Conservation (phyloP, 2,888 invertebrate genomes). For the Cylloceria caligata region DNA sequence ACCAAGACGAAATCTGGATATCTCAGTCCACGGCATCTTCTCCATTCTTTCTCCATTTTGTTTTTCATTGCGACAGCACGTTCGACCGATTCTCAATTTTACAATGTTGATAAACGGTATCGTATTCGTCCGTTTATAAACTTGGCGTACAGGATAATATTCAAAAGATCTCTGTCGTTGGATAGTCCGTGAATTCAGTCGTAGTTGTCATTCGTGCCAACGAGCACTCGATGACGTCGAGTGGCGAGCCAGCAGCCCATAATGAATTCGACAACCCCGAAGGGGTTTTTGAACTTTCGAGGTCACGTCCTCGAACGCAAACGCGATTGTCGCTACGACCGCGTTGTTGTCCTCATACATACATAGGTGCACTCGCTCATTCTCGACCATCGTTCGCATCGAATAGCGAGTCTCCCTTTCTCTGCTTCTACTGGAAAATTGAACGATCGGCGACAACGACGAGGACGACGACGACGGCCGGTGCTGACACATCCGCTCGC, state of each 20-base stretch:
- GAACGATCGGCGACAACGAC: slow-evolving; percentile 35
- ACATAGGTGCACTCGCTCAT: not conserved
- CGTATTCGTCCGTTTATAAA: too few relatives aligned
- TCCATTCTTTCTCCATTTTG: not conserved
- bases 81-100: slow-evolving; percentile 11
- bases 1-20: slow-evolving; percentile 24
- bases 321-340: not conserved
- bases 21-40: not conserved
- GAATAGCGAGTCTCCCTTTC: not conserved
- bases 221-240: not conserved
- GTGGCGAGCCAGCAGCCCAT: not conserved
- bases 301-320: slow-evolving; percentile 29
- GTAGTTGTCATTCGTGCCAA: not conserved
- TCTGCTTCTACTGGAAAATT: slow-evolving; percentile 32
- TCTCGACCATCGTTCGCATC: slow-evolving; percentile 28
- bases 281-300: slow-evolving; percentile 48
- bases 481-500: slow-evolving; percentile 10
- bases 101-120: too few relatives aligned
- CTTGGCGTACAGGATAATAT: too few relatives aligned
- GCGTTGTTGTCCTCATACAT: not conserved
- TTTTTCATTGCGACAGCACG: slow-evolving; percentile 5
- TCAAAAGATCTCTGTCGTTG: not conserved
- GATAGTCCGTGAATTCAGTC: not conserved
- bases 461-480: not conserved
- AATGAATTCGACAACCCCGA: slow-evolving; percentile 41